Base-by-base conservation (phyloP, 2,888 invertebrate genomes). In the Steromphala cineraria region DNA sequence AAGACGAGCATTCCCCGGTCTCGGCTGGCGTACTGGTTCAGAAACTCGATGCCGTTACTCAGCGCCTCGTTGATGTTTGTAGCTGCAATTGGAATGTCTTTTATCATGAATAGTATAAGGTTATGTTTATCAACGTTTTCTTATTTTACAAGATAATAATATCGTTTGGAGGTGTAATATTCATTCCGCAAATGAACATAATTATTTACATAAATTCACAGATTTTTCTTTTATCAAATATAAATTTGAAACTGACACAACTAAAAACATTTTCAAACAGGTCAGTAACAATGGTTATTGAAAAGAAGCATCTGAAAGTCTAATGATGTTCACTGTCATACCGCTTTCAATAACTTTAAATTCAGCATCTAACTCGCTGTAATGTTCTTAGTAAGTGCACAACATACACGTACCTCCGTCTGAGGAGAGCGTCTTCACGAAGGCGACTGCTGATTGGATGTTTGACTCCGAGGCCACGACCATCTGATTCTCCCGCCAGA, bases 11-110 rank as follows among this genome's bases (percentile, higher is more conserved):
- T 88, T 1, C 87, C 82, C 0, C 83, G 71, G 15, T 77, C 71
- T 5, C 67, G 83, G 15, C 82, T 17, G 67, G 86, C 84, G 67
- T 85, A 84, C 7, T 95, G 94, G 78, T 94, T 94, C 15, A 95
- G 92, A 0, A 95, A 95, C 40, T 94, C 93, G 1, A 91, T 46
- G 10, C 89, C 90, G 0, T 84, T 46, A 76, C 94, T 93, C 5
- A 96, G 90, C 0, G 96, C 96, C 75, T 94, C 95, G 86, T 95
- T 94, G 85, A 96, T 96, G 90, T 96, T 95, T 4, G 96, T 96
- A 75, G 95, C 95, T 88, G 83, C 24, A 79, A 78, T 36, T 53
- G 36, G 21, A 40, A 31, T 24, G n/a, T 52, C 3, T n/a, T 15
- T 75, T 75, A 3, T 13, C 62, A 46, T 46, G 1, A 10, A 1